These are phyloP conservation scores for Lasioglossum lativentre DNA, from an alignment of 2,888 invertebrate species.

Conservation along the genomic window DNA sequence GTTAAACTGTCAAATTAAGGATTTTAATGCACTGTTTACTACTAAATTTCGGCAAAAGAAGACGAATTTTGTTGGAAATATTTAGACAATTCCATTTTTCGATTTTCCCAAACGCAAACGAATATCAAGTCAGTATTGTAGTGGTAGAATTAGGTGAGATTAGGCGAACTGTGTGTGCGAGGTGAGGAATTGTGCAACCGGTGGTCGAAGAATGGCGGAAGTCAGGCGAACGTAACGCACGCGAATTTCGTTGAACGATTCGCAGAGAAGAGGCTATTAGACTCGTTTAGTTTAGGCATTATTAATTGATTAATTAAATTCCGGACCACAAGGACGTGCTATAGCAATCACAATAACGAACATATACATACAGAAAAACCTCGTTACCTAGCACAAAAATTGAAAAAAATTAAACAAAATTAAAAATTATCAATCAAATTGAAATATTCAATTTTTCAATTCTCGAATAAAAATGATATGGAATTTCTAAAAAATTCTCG, in stretches of 20 bases:
- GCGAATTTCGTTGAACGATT: constrained; percentile 34
- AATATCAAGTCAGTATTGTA: neutral
- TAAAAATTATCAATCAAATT: too few species aligned
- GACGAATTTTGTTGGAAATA: too few species aligned
- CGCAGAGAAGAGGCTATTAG: constrained; percentile 39
- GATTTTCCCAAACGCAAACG: neutral
- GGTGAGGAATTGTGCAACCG: constrained; percentile 19
- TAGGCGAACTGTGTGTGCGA: neutral
- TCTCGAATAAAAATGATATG: too few species aligned
- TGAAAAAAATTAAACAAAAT: too few species aligned
- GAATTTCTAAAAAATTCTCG: too few species aligned
- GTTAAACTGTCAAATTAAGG: too few species aligned
- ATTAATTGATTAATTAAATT: constrained; percentile 42
- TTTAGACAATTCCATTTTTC: neutral
- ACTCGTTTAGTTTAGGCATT: constrained; percentile 42
- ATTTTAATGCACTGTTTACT: too few species aligned
- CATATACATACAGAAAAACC: too few species aligned
- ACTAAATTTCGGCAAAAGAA: too few species aligned
- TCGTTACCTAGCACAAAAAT: too few species aligned
- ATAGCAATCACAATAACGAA: neutral
- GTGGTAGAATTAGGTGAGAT: neutral
- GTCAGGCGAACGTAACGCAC: neutral
- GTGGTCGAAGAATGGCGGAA: neutral
- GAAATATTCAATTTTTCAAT: too few species aligned
- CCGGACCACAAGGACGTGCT: neutral